Percentiles rank a stretch among this genome's conserved stretches.
phyloP scores from a whole-genome alignment of 1,140 invertebrate genomes.

The Cotesia vestalis region DNA sequence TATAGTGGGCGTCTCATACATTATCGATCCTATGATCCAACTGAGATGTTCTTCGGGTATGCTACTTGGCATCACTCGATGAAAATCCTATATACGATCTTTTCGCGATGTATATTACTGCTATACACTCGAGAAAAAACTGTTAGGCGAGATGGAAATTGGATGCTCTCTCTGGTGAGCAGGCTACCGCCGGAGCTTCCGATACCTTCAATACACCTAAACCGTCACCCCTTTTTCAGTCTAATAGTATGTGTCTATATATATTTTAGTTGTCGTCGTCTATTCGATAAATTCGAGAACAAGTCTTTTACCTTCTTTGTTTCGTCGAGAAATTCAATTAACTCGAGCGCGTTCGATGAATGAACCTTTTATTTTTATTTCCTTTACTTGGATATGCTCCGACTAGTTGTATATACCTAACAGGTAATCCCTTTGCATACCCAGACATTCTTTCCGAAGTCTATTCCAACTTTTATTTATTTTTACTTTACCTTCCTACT shows the following conservation, averaged over 20 bases:
- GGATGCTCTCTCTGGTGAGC: neutral
- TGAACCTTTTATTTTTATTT: neutral
- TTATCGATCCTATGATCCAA: conserved; percentile 41
- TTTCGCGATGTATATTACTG: neutral
- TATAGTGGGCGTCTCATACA: conserved; percentile 33
- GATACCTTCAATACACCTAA: neutral
- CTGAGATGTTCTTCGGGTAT: conserved; percentile 7
- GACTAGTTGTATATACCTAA: too few relatives aligned
- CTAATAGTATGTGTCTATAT: too few relatives aligned
- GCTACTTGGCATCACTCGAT: conserved; percentile 9
- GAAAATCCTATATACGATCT: conserved; percentile 25
- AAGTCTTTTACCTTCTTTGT: conserved; percentile 16
- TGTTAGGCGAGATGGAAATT: conserved; percentile 11
- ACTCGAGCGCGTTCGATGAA: conserved; percentile 8
- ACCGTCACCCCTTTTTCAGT: neutral
- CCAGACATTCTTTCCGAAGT: too few relatives aligned
- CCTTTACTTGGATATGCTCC: too few relatives aligned
- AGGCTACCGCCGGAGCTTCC: neutral
- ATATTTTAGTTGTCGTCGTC: too few relatives aligned
- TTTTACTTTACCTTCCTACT: too few relatives aligned
- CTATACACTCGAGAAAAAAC: neutral
- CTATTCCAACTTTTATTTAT: too few relatives aligned
- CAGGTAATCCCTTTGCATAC: too few relatives aligned
- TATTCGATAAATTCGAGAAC: conserved; percentile 14
- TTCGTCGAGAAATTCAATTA: conserved; percentile 19